Conservation (phyloP, 2,888 invertebrate species). For the Leuctra nigra region DNA sequence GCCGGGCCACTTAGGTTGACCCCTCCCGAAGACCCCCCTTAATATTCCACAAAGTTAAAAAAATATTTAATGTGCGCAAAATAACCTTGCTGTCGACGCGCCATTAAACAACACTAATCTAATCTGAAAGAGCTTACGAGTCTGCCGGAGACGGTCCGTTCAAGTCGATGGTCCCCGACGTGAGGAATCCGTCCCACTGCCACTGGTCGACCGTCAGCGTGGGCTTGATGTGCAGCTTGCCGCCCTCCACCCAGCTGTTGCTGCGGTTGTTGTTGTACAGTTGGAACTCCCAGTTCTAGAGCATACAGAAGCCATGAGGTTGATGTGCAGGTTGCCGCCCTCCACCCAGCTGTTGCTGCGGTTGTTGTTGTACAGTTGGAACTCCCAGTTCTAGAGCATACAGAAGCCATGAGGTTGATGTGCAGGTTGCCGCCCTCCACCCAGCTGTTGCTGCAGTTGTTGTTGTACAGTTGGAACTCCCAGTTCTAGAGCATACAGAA, state of each 20-base stretch:
- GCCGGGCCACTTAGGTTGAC: too few species aligned
- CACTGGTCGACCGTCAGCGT: slow-evolving; percentile 51
- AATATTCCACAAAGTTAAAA: too few species aligned
- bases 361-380: slow-evolving; percentile 63
- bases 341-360: slow-evolving; percentile 55
- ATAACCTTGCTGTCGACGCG: too few species aligned
- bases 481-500: slow-evolving; percentile 49
- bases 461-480: slow-evolving; percentile 64
- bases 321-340: slow-evolving; percentile 52
- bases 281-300: slow-evolving; percentile 64
- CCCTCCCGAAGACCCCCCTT: too few species aligned
- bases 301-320: too few species aligned
- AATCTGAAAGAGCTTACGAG: slow-evolving; percentile 55
- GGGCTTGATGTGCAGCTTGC: slow-evolving; percentile 56
- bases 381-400: slow-evolving; percentile 72
- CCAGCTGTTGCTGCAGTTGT: slow-evolving; percentile 60
- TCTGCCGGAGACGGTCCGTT: slow-evolving; percentile 55
- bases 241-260: slow-evolving; percentile 54
- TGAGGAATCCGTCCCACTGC: slow-evolving; percentile 49
- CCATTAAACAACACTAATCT: too few species aligned
- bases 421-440: slow-evolving; percentile 50
- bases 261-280: slow-evolving; percentile 60
- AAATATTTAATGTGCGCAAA: too few species aligned
- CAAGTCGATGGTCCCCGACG: slow-evolving; percentile 47
- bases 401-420: too few species aligned